phyloP scores from a whole-genome alignment of 2,888 invertebrate species.

The Germaria angustata region DNA sequence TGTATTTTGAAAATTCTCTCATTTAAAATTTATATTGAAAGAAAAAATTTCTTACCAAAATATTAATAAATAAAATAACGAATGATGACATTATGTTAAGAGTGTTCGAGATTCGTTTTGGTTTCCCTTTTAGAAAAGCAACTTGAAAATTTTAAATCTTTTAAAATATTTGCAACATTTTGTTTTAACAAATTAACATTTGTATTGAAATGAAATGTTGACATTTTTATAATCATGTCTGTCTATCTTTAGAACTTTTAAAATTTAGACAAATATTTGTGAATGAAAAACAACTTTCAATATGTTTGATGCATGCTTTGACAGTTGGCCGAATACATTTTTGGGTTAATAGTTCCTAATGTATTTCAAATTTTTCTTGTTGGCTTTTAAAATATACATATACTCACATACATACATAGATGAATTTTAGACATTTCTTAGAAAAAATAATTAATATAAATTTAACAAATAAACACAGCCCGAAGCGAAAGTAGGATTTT shows the following conservation, averaged over 20 bases:
- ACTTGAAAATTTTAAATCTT: neutral
- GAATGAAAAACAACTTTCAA: neutral
- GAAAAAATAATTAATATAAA: neutral
- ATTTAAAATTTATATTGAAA: too few species aligned
- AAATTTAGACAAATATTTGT: neutral
- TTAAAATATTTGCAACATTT: neutral
- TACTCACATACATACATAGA: neutral
- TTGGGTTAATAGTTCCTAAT: conserved; percentile 6
- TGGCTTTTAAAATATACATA: neutral
- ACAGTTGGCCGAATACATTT: conserved; percentile 20
- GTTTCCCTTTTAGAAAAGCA: too few species aligned
- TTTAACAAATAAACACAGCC: too few species aligned
- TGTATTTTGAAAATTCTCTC: too few species aligned
- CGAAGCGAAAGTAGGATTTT: too few species aligned
- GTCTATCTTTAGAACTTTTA: neutral
- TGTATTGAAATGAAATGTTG: neutral
- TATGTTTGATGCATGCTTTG: conserved; percentile 37
- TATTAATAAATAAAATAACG: too few species aligned
- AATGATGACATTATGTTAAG: too few species aligned
- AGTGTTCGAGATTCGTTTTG: too few species aligned
- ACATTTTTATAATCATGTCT: conserved; percentile 6
- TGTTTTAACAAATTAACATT: conserved; percentile 27
- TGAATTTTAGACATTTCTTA: conserved; percentile 10
- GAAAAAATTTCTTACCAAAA: too few species aligned
- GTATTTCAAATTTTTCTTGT: neutral